These are phyloP conservation scores for Orthosia cruda DNA, from an alignment of 2,888 invertebrate species.

Conservation along the genomic window DNA sequence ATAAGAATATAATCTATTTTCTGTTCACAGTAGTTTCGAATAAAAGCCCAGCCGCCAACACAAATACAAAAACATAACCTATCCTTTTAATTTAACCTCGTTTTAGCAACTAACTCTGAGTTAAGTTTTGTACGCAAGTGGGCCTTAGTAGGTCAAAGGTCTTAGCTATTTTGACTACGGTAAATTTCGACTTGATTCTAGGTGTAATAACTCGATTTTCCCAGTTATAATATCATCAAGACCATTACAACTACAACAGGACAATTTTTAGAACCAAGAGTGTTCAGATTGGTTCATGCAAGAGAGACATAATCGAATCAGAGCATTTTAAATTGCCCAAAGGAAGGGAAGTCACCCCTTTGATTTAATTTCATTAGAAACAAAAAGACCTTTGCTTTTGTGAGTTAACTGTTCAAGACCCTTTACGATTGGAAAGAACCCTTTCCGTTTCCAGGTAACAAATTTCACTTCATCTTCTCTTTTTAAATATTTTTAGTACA, in stretches of 20 bases:
- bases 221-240: not conserved
- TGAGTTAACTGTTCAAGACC: conserved; percentile 23
- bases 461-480: not conserved
- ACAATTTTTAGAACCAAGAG: conserved; percentile 48
- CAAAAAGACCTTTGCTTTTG: conserved; percentile 35
- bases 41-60: no score
- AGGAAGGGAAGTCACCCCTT: conserved; percentile 50
- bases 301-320: conserved; percentile 71
- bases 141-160: no score
- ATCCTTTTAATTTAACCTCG: no score
- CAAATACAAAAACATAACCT: no score
- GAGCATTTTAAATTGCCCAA: conserved; percentile 74
- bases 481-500: not conserved
- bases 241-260: conserved; percentile 48
- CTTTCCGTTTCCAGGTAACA: not conserved
- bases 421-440: conserved; percentile 5
- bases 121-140: no score
- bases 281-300: conserved; percentile 28
- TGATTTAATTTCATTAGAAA: conserved; percentile 63
- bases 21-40: no score
- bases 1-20: no score
- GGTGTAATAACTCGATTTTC: not conserved
- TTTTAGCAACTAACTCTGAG: no score
- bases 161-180: not conserved
- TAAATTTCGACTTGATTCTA: not conserved